A percentile compares a stretch with the other conserved stretches of the same genome.
phyloP scores from a whole-genome alignment of 2,888 invertebrate genomes.

The Lamproptera curius region DNA sequence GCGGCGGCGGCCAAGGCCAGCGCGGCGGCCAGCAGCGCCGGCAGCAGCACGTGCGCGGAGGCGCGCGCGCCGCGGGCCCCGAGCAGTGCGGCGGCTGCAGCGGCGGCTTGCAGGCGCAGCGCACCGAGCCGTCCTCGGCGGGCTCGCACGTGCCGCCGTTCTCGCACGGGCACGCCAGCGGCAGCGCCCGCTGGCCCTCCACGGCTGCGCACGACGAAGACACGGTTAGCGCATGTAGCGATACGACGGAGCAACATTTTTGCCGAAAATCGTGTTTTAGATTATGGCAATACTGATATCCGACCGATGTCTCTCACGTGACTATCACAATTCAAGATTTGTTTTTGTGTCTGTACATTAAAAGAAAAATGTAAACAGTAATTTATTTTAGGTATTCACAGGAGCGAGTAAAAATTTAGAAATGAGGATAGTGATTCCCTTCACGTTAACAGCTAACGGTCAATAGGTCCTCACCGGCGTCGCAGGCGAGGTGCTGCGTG shows the following conservation, averaged over 20 bases:
- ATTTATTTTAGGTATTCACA: too few relatives aligned
- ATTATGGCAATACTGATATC: too few relatives aligned
- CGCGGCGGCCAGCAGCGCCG: slow-evolving; percentile 85
- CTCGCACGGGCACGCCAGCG: slow-evolving; percentile 89
- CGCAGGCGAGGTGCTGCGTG: slow-evolving; percentile 85
- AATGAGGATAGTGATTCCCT: too few relatives aligned
- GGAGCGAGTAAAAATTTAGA: too few relatives aligned
- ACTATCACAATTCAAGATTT: too few relatives aligned
- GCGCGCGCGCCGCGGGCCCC: slow-evolving; percentile 77
- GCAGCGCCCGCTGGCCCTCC: slow-evolving; percentile 85
- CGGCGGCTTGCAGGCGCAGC: slow-evolving; percentile 82
- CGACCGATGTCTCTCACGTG: too few relatives aligned
- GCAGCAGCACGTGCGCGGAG: slow-evolving; percentile 87
- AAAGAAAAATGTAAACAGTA: too few relatives aligned
- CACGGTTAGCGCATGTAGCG: slow-evolving; percentile 25
- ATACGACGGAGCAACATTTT: too few relatives aligned
- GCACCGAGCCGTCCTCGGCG: slow-evolving; percentile 73
- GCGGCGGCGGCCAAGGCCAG: slow-evolving; percentile 84
- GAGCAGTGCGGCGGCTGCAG: slow-evolving; percentile 83
- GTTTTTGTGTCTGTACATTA: too few relatives aligned
- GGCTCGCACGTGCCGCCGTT: slow-evolving; percentile 82
- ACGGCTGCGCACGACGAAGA: too few relatives aligned
- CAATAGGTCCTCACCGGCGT: slow-evolving; percentile 86
- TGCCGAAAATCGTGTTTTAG: too few relatives aligned
- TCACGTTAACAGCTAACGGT: too few relatives aligned